A percentile compares a stretch with the other conserved stretches of the same genome.
phyloP scores from a whole-genome alignment of 2,888 invertebrate genomes.

The Drosophila vallismaia region DNA sequence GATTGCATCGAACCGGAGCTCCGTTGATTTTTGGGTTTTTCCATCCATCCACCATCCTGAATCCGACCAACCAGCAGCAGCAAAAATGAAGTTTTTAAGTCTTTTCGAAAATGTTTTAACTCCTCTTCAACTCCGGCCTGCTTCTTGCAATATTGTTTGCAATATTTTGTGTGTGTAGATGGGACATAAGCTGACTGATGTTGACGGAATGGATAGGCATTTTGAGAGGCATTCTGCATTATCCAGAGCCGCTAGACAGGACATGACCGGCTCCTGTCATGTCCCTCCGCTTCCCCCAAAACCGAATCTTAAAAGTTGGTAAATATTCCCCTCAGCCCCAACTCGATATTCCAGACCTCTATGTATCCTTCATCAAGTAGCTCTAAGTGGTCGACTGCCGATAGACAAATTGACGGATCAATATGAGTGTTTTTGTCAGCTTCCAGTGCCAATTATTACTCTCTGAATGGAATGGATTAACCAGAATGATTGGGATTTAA shows the following conservation, averaged over 20 bases:
- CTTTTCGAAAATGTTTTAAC: conserved; percentile 62
- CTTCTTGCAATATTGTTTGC: conserved; percentile 5
- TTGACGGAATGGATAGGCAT: conserved; percentile 66
- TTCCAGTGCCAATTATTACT: background rate
- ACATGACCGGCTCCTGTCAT: conserved; percentile 1
- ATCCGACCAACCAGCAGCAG: background rate
- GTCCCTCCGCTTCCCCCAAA: background rate
- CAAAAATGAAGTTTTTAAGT: conserved; percentile 61
- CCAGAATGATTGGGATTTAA: background rate
- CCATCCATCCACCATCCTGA: background rate
- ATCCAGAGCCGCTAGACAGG: conserved; percentile 44
- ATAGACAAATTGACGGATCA: background rate
- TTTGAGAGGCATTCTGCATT: conserved; percentile 61
- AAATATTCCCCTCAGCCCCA: conserved; percentile 3
- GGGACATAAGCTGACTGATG: conserved; percentile 63
- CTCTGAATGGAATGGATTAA: conserved; percentile 1
- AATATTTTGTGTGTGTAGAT: conserved; percentile 30
- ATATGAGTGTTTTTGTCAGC: background rate
- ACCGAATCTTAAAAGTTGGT: conserved; percentile 12
- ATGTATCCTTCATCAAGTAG: background rate
- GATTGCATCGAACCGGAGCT: conserved; percentile 67
- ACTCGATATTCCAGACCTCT: background rate
- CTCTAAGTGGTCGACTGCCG: background rate
- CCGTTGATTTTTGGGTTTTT: conserved; percentile 58
- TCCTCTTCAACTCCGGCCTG: conserved; percentile 10